Base-by-base conservation (phyloP, 2,113 vertebrate genomes). In the Astur gentilis region DNA sequence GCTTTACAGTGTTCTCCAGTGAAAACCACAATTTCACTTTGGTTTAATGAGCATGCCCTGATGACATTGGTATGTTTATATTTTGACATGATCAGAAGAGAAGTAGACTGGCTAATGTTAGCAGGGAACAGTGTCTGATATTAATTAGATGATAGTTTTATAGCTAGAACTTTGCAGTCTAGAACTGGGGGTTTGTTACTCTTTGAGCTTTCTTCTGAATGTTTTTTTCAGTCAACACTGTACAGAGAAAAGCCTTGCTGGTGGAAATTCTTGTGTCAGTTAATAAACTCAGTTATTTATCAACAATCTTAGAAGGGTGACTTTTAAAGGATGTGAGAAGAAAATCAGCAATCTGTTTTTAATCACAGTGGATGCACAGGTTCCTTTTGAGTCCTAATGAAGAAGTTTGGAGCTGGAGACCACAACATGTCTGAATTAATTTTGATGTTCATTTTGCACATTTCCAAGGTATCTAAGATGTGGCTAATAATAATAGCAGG, bases 401-500 rank as follows among this genome's bases (percentile, higher is more conserved):
- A 96, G 83, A 85, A 82, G 23, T 85, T 72, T 85, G 61, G 84
- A 88, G 49, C 45, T 90, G 84, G 70, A 83, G 23, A 76, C 54
- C 71, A 44, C 36, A 81, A 49, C 10, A 36, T 20, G 16, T 73
- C 88, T 90, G 52, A 91, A 73, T 52, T 64, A 72, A 65, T 94
- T 69, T 90, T 92, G 26, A 70, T 91, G 77, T 61, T 75, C 10
- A 47, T 94, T 87, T 95, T 67, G 26, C 64, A 76, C 6, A 34
- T 92, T 95, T 95, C 80, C 16, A 70, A 89, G 77, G 61, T 95
- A 57, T 82, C 54, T 70, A 61, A 79, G 49, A 77, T 70, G 34
- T 66, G 50, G 32, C 31, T 92, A 86, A 66, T 87, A 76, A 88
- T 91, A 94, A 90, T 88, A 90, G 71, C 71, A 91, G 89, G 67